Base-by-base conservation (phyloP, 1,140 invertebrate genomes). In the Zaprionus taronus region DNA sequence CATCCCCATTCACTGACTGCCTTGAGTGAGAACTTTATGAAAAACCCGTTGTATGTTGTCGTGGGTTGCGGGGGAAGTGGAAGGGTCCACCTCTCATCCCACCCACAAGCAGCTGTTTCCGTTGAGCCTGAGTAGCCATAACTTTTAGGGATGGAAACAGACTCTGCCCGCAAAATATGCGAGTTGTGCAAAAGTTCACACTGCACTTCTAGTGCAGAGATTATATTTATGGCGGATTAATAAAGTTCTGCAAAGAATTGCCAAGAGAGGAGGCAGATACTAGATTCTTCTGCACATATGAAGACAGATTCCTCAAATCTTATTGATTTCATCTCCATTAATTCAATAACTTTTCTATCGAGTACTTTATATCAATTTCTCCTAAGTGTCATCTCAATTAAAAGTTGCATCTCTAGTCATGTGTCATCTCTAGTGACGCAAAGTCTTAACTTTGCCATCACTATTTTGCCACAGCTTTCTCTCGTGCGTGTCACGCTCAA, bases 21-120 rank as follows among this genome's bases (percentile, higher is more conserved):
- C 65, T 72, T 65, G 68, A 64, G 67, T 55, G 57, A 36, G 60
- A 87, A 89, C 65, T 84, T 89, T 89, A 81, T 89, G 68, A 77
- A 87, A 83, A 83, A 75, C 56, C 68, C 66, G 67, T 75, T 75
- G n/a, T 70, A 6, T 69, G 72, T 24, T 41, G 57, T 60, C 31
- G 31, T 14, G 12, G 17, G 47, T 9, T 44, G 47, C 4, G 1
- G 34, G 24, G 12, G 2, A 15, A 12, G n/a, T n/a, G n/a, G 12
- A 5, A 11, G 9, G 22, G 41, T 17, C 1, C 2, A 36, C 3
- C 56, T 36, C 31, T 36, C 20, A 3, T 22, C 1, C 57, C 17
- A 38, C 6, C 12, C 17, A 28, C 28, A 57, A 28, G 20, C 61
- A 64, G 63, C 22, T 66, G 63, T 49, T 72, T 60, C 55, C 47